Evolutionary conservation across 1,140 invertebrate species (phyloP).

Genomic region (Drosophila seguyi): DNA sequence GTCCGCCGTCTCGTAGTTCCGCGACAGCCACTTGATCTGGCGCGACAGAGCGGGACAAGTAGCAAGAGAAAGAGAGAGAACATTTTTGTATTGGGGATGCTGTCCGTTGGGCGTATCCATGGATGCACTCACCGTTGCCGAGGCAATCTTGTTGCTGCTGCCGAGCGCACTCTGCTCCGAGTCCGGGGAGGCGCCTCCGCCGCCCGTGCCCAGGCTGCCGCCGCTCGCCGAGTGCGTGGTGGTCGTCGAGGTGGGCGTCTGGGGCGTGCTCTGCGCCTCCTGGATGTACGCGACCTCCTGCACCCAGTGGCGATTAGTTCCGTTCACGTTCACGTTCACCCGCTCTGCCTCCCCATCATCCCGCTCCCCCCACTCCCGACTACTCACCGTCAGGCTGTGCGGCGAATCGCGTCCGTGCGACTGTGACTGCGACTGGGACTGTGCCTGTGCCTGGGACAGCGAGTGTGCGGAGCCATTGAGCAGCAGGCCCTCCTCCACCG

Average conservation of each 20-base stretch:
- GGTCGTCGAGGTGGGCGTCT: slow-evolving; percentile 88
- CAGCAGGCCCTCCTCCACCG: slow-evolving; percentile 87
- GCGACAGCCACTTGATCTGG: slow-evolving; percentile 98
- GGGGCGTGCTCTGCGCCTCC: slow-evolving; percentile 87
- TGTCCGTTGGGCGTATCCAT: slow-evolving; percentile 7
- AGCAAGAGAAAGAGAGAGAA: slow-evolving; percentile 25
- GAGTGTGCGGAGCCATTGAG: slow-evolving; percentile 85
- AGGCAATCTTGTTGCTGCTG: slow-evolving; percentile 94
- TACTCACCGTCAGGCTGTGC: slow-evolving; percentile 87
- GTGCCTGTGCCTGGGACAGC: slow-evolving; percentile 66
- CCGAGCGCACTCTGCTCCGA: slow-evolving; percentile 88
- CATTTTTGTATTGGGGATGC: slow-evolving; percentile 28
- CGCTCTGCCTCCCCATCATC: slow-evolving; percentile 39
- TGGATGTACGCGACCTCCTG: slow-evolving; percentile 86
- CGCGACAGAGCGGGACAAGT: slow-evolving; percentile 46
- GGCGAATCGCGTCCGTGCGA: slow-evolving; percentile 90
- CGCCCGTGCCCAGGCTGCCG: slow-evolving; percentile 86
- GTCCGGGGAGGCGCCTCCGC: slow-evolving; percentile 85
- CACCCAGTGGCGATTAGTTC: slow-evolving; percentile 59
- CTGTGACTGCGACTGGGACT: slow-evolving; percentile 86
- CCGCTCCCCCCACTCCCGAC: slow-evolving; percentile 56
- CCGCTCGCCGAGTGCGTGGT: slow-evolving; percentile 84
- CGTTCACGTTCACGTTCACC: slow-evolving; percentile 44
- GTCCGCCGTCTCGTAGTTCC: slow-evolving; percentile 99
- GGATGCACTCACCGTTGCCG: slow-evolving; percentile 92